Evolutionary conservation across 2,113 vertebrate genomes (phyloP), one percentile per base, ranked within the genome.

Genomic region (Varanus salvator): DNA sequence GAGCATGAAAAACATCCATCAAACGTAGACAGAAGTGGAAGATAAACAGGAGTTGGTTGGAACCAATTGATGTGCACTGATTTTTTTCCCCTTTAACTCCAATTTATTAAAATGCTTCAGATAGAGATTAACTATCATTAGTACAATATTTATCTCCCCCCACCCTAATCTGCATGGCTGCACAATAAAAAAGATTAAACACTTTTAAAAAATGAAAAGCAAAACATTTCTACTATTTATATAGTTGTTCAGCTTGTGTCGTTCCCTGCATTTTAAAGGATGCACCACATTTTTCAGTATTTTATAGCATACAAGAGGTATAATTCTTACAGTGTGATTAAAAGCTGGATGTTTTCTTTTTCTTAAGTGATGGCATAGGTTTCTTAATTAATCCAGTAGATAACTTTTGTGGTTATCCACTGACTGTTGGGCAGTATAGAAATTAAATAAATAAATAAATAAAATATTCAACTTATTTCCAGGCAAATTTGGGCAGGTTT

Each of bases 1-100:
- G 89, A 90, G 69, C 87, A 87, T 92, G 93, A 94, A 92, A 66
- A 96, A 85, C 90, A 95, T 96, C 92, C 87, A 94, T 96, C 92
- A 94, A 96, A 95, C 89, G 81, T 19, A 91, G 85, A 91, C 50
- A 93, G 85, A 93, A 66, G 94, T 74, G 50, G 72, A 93, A 92
- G 87, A 94, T 93, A 92, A 93, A 77, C 12, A 72, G 87, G 44
- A 92, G 27, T 91, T 92, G 89, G 15, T 66, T 80, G 87, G 89
- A 95, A 48, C 78, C 78, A 94, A 94, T 68, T 83, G 89, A 95
- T 91, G 77, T 90, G 60, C 86, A 83, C 14, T 93, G 85, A 74
- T 93, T 94, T 90, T 90, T 64, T 90, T 94, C 81, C 38, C 38
- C 38, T 44, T 83, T 92, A 93, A 82, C 44, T 81, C n/a, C 50